phyloP scores from a whole-genome alignment of 2,113 vertebrate species.

The Peromyscus californicus region DNA sequence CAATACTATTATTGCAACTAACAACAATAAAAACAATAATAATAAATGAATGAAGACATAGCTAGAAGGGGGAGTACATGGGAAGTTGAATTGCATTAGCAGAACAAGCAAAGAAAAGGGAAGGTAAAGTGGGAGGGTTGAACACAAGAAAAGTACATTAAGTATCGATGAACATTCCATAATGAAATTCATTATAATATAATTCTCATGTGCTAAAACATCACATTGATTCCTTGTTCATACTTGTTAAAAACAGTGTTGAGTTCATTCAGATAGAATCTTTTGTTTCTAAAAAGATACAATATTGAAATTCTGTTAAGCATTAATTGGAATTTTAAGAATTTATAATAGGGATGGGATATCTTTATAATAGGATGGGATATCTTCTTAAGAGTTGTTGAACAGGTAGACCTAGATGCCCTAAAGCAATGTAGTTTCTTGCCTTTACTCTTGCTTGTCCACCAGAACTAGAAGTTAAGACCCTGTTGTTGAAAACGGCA shows the following conservation, averaged over 20 bases:
- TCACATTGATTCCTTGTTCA: neutral
- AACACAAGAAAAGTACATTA: neutral
- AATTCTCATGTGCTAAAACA: neutral
- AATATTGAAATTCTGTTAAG: neutral
- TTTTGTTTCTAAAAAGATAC: neutral
- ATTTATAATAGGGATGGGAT: no score
- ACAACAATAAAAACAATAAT: no score
- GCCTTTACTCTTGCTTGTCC: neutral
- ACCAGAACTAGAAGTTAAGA: neutral
- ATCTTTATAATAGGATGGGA: neutral
- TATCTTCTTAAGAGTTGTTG: neutral
- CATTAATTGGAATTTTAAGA: neutral
- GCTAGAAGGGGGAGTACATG: neutral
- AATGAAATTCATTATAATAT: neutral
- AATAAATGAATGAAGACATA: neutral
- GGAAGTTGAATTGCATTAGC: neutral
- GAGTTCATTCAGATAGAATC: neutral
- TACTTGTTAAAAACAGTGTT: neutral
- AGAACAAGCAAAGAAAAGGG: neutral
- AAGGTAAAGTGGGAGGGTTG: neutral
- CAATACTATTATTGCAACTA: neutral
- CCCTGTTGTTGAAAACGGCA: rapidly evolving
- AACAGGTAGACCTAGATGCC: neutral
- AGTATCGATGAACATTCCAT: neutral
- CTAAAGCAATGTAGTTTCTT: neutral